Evolutionary conservation across 2,888 invertebrate genomes (phyloP).

Genomic region (Mythimna impura): DNA sequence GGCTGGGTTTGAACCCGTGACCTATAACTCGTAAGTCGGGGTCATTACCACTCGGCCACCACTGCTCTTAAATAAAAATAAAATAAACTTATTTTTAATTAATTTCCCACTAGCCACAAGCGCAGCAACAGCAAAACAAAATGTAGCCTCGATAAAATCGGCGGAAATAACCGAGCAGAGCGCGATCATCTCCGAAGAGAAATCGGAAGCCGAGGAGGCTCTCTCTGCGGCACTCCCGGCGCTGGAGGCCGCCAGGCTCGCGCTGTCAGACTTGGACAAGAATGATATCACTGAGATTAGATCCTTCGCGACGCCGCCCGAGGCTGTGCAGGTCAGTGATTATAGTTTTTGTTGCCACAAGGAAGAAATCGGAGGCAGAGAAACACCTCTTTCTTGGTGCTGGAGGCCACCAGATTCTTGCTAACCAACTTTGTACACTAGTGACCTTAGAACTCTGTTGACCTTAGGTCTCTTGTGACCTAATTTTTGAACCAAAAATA

Average conservation of each 20-base stretch:
- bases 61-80: too few relatives aligned
- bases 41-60: too few relatives aligned
- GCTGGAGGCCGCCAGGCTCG: conserved; percentile 94
- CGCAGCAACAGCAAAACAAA: conserved; percentile 94
- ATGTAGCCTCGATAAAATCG: conserved; percentile 94
- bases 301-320: conserved; percentile 97
- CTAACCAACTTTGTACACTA: background rate
- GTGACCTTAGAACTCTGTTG: too few relatives aligned
- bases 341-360: too few relatives aligned
- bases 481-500: too few relatives aligned
- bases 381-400: too few relatives aligned
- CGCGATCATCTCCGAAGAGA: conserved; percentile 94
- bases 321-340: conserved; percentile 93
- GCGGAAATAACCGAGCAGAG: conserved; percentile 95
- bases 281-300: conserved; percentile 97
- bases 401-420: too few relatives aligned
- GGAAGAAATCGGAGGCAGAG: too few relatives aligned
- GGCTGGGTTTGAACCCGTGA: too few relatives aligned
- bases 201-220: conserved; percentile 95
- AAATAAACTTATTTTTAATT: background rate
- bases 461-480: too few relatives aligned
- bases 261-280: conserved; percentile 96
- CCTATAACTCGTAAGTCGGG: too few relatives aligned
- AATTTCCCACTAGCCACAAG: conserved; percentile 90
- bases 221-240: conserved; percentile 96